phyloP scores from a whole-genome alignment of 1,140 invertebrate species.

The Propsilocerus akamusi region DNA sequence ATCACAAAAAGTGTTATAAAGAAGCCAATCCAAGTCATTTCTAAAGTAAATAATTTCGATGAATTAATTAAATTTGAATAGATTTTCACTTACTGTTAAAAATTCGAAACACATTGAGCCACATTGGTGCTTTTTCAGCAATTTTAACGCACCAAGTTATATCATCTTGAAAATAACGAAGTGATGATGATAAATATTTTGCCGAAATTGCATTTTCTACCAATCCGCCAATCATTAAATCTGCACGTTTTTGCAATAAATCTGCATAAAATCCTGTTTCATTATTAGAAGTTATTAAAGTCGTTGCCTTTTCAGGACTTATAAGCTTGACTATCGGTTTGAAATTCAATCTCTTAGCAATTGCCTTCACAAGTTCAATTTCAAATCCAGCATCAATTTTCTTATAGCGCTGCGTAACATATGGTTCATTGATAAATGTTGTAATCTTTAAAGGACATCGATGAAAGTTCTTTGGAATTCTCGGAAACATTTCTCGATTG shows the following conservation, averaged over 20 bases:
- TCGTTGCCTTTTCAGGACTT: background rate
- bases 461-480: constrained; percentile 4
- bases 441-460: background rate
- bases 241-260: background rate
- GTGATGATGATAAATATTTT: background rate
- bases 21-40: background rate
- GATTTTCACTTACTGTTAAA: background rate
- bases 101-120: constrained; percentile 5
- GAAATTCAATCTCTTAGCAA: background rate
- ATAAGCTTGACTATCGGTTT: background rate
- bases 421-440: background rate
- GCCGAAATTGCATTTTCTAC: background rate
- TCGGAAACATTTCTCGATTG: background rate
- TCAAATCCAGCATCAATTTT: background rate
- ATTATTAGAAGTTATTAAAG: background rate
- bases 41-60: too few relatives aligned
- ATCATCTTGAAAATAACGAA: constrained; percentile 7
- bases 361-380: constrained; percentile 1
- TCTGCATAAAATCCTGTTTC: background rate
- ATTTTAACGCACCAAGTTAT: constrained; percentile 5
- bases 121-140: background rate
- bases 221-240: constrained; percentile 6
- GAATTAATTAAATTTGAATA: background rate
- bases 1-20: background rate
- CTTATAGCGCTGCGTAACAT: background rate